Evolutionary conservation across 2,888 invertebrate genomes (phyloP).

Genomic region (Drosophila acutilabella): DNA sequence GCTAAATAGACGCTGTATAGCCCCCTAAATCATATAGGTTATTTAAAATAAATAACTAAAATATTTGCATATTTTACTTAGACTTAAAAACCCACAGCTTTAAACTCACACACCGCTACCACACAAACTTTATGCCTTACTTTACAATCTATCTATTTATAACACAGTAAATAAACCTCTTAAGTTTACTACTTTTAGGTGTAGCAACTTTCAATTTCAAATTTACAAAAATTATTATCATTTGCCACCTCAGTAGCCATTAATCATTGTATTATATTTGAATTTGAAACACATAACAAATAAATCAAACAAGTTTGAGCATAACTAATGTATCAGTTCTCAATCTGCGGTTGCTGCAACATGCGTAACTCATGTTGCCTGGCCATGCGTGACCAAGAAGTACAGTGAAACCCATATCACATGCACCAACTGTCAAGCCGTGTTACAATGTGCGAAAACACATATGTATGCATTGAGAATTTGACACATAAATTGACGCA

Average conservation of each 20-base stretch:
- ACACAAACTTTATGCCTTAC: too few relatives aligned
- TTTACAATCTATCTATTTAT: too few relatives aligned
- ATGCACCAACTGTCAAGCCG: conserved; percentile 33
- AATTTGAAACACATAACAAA: conserved; percentile 6
- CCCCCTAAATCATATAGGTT: too few relatives aligned
- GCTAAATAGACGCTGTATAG: too few relatives aligned
- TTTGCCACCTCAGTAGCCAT: conserved; percentile 21
- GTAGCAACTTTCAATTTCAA: conserved; percentile 11
- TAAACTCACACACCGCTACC: too few relatives aligned
- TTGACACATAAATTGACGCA: conserved; percentile 55
- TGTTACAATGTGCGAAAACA: conserved; percentile 70
- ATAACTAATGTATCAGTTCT: conserved; percentile 24
- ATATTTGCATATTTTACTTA: too few relatives aligned
- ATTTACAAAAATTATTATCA: background rate
- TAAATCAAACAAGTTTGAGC: conserved; percentile 24
- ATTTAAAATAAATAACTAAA: too few relatives aligned
- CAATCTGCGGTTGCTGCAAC: conserved; percentile 30
- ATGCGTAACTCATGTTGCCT: conserved; percentile 74
- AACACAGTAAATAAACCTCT: too few relatives aligned
- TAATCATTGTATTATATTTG: conserved; percentile 18
- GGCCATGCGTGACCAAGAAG: conserved; percentile 56
- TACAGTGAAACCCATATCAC: conserved; percentile 30
- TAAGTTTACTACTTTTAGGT: background rate
- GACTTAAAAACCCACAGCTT: too few relatives aligned
- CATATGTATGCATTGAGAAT: conserved; percentile 56